phyloP scores from a whole-genome alignment of 2,113 vertebrate species.

The Cyanistes caeruleus region DNA sequence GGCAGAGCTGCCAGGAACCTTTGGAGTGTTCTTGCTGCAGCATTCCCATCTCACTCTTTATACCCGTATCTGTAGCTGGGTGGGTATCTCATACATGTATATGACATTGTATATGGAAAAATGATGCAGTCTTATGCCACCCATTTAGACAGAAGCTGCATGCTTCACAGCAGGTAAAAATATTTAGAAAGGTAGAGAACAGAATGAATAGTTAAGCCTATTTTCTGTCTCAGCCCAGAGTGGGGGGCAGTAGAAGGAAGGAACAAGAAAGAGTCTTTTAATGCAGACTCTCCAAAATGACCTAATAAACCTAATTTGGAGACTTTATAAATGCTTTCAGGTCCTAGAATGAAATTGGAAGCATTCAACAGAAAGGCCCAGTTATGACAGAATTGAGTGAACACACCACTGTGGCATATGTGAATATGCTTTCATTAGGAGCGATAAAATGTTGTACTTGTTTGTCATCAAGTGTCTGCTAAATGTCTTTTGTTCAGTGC shows the following conservation, averaged over 20 bases:
- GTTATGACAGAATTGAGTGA: background rate
- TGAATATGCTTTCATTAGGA: background rate
- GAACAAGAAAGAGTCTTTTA: background rate
- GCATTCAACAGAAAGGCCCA: background rate
- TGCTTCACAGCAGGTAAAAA: background rate
- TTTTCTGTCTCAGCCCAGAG: background rate
- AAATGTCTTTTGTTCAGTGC: background rate
- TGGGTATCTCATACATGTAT: rapidly evolving
- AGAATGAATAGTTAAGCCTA: background rate
- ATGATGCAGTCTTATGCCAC: background rate
- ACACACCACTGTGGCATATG: background rate
- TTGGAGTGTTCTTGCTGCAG: background rate
- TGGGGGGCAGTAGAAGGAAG: background rate
- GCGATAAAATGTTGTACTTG: background rate
- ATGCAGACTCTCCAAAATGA: background rate
- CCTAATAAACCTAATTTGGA: background rate
- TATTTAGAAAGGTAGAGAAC: background rate
- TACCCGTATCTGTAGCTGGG: rapidly evolving
- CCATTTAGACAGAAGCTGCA: background rate
- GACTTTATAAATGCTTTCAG: background rate
- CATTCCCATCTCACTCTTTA: background rate
- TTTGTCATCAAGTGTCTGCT: background rate
- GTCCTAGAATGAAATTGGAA: background rate
- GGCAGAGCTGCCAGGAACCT: background rate
- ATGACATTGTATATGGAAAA: background rate